Evolutionary conservation across 2,113 vertebrate genomes (phyloP).

Genomic region (Nettapus auritus): DNA sequence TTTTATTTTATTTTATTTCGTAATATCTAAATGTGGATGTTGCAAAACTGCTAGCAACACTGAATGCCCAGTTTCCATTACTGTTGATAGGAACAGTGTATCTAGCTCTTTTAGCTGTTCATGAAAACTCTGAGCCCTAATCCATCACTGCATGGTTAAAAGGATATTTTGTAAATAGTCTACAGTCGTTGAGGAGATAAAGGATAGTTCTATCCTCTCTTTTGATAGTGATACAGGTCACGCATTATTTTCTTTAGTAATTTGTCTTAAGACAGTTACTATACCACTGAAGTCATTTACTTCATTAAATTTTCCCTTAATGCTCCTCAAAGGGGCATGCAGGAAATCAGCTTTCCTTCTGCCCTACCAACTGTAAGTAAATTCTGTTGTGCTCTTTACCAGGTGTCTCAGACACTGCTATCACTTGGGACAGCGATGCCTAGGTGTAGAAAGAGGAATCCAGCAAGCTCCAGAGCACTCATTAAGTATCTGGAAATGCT

Average conservation of each 20-base stretch:
- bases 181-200: not conserved
- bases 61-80: not conserved
- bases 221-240: not conserved
- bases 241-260: not conserved
- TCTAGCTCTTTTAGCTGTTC: not conserved
- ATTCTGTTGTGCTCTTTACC: not conserved
- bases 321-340: not conserved
- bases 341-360: constrained; percentile 9
- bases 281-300: not conserved
- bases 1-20: not conserved
- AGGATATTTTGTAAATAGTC: not conserved
- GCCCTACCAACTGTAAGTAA: not conserved
- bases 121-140: not conserved
- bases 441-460: not conserved
- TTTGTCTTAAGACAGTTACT: not conserved
- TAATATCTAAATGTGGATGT: not conserved
- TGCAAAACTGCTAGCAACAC: not conserved
- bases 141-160: not conserved
- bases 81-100: not conserved
- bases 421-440: not conserved
- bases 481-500: not conserved
- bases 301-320: not conserved
- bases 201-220: not conserved
- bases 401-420: not conserved
- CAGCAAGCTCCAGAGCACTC: not conserved